Conservation (phyloP, 2,888 invertebrate species). For the Antitype chi region DNA sequence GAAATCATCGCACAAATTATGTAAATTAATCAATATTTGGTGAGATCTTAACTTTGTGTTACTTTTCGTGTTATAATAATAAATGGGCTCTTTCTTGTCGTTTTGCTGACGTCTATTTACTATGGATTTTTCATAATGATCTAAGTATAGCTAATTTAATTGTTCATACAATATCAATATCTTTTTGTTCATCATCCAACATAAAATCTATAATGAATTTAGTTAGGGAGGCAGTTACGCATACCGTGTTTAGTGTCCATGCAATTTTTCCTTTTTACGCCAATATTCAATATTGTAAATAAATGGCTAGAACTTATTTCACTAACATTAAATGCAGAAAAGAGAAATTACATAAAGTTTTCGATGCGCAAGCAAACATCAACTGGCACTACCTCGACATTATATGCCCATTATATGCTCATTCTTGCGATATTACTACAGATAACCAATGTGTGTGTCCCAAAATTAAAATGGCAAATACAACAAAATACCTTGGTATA, state of each 20-base stretch:
- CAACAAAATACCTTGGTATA: too few relatives aligned
- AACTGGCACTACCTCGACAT: too few relatives aligned
- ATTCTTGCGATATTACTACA: too few relatives aligned
- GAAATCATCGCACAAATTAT: background rate
- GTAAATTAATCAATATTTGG: conserved; percentile 31
- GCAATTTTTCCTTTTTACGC: too few relatives aligned
- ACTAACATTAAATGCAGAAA: too few relatives aligned
- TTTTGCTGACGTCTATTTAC: conserved; percentile 1
- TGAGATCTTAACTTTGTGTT: conserved; percentile 1
- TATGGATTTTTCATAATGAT: background rate
- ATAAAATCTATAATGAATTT: background rate
- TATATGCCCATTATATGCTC: too few relatives aligned
- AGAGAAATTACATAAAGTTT: too few relatives aligned
- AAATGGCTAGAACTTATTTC: too few relatives aligned
- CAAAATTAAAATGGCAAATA: too few relatives aligned
- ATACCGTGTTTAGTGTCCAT: background rate
- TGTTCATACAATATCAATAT: background rate
- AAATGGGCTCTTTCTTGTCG: background rate
- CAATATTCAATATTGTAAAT: too few relatives aligned
- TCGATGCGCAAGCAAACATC: too few relatives aligned
- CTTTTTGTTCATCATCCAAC: background rate
- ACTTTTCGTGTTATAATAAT: background rate
- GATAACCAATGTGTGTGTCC: too few relatives aligned
- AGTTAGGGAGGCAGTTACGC: background rate
- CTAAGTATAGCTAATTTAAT: background rate